Evolutionary conservation across 2,797 vertebrate genomes (phyloP), one percentile per base, ranked within the genome.

Genomic region (Cossypha niveicapilla): DNA sequence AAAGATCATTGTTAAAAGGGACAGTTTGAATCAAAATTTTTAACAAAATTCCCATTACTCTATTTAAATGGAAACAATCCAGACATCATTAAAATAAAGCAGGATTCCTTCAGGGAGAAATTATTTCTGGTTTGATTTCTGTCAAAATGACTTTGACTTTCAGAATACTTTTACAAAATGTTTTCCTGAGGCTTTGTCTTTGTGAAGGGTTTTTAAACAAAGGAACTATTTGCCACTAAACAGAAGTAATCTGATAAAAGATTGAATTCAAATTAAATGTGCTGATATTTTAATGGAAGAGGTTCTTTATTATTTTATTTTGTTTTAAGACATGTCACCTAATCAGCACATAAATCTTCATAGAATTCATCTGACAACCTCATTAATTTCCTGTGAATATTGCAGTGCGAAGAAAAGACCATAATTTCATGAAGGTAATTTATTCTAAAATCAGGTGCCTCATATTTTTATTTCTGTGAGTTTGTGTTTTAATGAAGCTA

Each of bases 61-160:
- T 88, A 86, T 97, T 97, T 97, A 95, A 92, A 96, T 93, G 94
- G 94, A 97, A 97, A 95, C 97, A 96, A 94, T 97, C 89, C 42
- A 90, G 96, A 96, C 96, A 35, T 97, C 96, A 96, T 97, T 98
- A 97, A 97, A 94, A 95, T 94, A 92, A 97, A 96, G 92, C 91
- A 95, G 90, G 96, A 97, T 97, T 97, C 96, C 97, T 98, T 98
- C 94, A 81, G 97, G 97, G 97, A 98, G 96, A 98, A 97, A 98
- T 97, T 97, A 97, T 97, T 97, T 97, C 95, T 97, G 88, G 74
- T 97, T 97, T 97, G 97, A 97, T 97, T 97, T 97, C 96, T 97
- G 96, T 97, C 96, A 97, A 96, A 97, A 97, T 96, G 93, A 96
- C 96, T 97, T 97, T 97, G 97, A 97, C 97, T 97, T 97, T 97